A percentile compares a stretch with the other conserved stretches of the same genome.
Conservation (phyloP, 2,797 vertebrate genomes). For the Ctenosaura bakeri region DNA sequence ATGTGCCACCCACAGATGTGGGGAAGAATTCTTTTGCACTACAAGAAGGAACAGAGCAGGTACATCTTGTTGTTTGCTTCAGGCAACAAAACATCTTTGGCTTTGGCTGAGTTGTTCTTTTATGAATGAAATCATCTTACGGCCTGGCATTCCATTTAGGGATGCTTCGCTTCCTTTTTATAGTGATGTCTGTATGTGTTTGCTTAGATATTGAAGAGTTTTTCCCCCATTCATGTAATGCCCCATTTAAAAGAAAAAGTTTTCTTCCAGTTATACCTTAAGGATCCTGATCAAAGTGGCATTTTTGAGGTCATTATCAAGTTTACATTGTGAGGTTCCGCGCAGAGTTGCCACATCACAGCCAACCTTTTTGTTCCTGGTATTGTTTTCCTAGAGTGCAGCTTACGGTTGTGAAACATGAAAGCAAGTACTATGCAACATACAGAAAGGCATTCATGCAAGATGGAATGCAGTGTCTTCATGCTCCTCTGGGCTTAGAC, state of each 20-base stretch:
- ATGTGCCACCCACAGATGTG: too few species aligned
- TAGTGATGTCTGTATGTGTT: too few species aligned
- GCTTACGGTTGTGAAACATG: conserved; percentile 18
- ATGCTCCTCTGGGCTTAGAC: conserved; percentile 22
- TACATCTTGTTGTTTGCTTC: too few species aligned
- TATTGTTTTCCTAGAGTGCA: conserved; percentile 28
- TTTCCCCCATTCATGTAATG: too few species aligned
- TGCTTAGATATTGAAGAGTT: background rate
- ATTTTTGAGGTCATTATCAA: background rate
- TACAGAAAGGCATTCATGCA: conserved; percentile 11
- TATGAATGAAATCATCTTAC: background rate
- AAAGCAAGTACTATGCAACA: background rate
- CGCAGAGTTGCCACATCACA: too few species aligned
- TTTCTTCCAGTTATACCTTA: background rate
- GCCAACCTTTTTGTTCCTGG: background rate
- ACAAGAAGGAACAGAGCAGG: too few species aligned
- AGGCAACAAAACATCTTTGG: background rate
- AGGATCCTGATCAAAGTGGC: background rate
- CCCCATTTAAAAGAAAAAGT: background rate
- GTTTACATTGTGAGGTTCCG: background rate
- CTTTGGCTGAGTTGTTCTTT: background rate
- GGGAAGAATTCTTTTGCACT: too few species aligned
- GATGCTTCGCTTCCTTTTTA: background rate
- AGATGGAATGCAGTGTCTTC: conserved; percentile 2
- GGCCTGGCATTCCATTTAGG: background rate